phyloP scores from a whole-genome alignment of 2,888 invertebrate species.

The Drosophila hawaiiensis region DNA sequence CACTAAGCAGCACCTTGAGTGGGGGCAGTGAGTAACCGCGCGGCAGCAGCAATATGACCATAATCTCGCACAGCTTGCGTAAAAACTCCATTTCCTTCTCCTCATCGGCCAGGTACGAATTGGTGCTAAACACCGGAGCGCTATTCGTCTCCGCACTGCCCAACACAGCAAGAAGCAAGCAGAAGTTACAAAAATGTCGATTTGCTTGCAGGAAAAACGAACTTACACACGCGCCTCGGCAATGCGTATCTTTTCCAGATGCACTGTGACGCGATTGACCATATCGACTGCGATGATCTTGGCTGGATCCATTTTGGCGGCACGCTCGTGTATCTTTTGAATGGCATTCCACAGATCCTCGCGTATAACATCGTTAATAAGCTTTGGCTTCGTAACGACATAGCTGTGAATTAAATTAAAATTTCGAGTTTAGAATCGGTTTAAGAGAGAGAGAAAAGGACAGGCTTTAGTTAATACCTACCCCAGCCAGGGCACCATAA shows the following conservation, averaged over 20 bases:
- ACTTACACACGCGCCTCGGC: constrained; percentile 91
- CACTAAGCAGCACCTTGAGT: constrained; percentile 92
- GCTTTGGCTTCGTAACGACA: constrained; percentile 89
- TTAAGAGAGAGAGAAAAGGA: too few species aligned
- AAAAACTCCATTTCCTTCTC: constrained; percentile 93
- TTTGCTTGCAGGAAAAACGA: background rate
- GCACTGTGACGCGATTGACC: constrained; percentile 92
- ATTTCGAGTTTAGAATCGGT: background rate
- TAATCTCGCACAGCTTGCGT: constrained; percentile 92
- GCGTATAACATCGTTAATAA: constrained; percentile 89
- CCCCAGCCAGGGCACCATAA: constrained; percentile 91
- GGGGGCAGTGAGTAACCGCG: constrained; percentile 92
- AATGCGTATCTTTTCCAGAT: constrained; percentile 93
- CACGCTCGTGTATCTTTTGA: constrained; percentile 90
- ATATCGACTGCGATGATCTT: constrained; percentile 93
- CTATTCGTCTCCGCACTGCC: constrained; percentile 88
- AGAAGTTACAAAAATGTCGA: background rate
- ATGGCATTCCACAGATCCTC: constrained; percentile 94
- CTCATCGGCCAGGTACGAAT: constrained; percentile 90
- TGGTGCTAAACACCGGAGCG: constrained; percentile 90
- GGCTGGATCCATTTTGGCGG: constrained; percentile 91
- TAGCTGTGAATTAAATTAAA: constrained; percentile 83
- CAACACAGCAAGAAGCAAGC: constrained; percentile 29
- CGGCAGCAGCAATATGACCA: constrained; percentile 93
- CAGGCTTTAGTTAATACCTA: constrained; percentile 42